A percentile compares a stretch with the other conserved stretches of the same genome.
These are phyloP conservation scores for Morone saxatilis DNA, from an alignment of 2,113 vertebrate genomes.

Conservation along the genomic window DNA sequence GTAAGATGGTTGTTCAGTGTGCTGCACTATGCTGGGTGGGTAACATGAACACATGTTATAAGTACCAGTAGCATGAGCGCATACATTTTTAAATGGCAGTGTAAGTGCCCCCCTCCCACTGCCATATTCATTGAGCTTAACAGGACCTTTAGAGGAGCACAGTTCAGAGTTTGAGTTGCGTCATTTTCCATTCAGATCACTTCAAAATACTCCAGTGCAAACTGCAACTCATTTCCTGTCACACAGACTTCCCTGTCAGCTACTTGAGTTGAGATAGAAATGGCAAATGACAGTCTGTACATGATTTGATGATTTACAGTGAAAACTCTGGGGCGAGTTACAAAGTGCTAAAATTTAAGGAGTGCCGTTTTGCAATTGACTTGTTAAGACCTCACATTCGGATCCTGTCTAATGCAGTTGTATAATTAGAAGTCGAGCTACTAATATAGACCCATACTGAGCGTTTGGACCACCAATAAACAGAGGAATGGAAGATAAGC, in stretches of 20 bases:
- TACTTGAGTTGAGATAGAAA: conserved; percentile 28
- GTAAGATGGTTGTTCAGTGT: background rate
- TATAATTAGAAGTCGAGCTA: background rate
- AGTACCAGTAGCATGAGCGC: conserved; percentile 1
- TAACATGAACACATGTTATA: background rate
- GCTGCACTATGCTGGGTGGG: background rate
- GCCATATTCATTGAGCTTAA: conserved; percentile 36
- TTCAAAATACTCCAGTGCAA: conserved; percentile 37
- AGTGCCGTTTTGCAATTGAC: conserved; percentile 2
- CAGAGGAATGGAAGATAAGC: background rate
- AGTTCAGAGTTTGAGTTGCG: conserved; percentile 29
- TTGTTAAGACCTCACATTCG: conserved; percentile 6
- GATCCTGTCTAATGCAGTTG: background rate
- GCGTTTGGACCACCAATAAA: background rate
- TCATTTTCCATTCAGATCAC: conserved; percentile 45
- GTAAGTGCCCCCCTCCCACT: background rate
- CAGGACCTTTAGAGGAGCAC: conserved; percentile 32
- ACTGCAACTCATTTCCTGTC: conserved; percentile 52
- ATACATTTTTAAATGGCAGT: conserved; percentile 14
- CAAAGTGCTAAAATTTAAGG: background rate
- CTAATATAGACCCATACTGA: background rate
- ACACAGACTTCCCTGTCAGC: conserved; percentile 28
- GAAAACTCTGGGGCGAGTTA: conserved; percentile 12
- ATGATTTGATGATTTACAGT: conserved; percentile 39
- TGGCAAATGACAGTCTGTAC: conserved; percentile 40